Conservation (phyloP, 1,140 invertebrate genomes). For the Bemisia tabaci region DNA sequence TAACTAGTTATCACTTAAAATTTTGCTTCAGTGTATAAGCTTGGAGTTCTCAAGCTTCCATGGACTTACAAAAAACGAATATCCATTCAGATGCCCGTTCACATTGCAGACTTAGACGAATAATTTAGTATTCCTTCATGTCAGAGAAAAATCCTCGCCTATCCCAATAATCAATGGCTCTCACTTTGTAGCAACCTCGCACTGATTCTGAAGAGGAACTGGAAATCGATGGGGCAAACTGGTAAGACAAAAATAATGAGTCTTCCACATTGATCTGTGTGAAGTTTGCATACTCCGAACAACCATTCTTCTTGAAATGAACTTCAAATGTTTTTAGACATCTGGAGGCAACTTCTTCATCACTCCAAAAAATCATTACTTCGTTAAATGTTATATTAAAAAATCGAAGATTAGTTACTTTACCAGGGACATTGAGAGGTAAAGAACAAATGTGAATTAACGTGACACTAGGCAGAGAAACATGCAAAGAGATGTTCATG, state of each 20-base stretch:
- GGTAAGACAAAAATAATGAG: background rate
- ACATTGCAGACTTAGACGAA: no score
- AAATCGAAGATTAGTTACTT: background rate
- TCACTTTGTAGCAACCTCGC: slow-evolving; percentile 4
- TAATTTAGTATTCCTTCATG: no score
- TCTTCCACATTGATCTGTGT: background rate
- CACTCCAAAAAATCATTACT: slow-evolving; percentile 7
- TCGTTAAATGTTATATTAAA: slow-evolving; percentile 8
- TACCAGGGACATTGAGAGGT: background rate
- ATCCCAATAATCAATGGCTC: slow-evolving; percentile 8
- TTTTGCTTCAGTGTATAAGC: no score
- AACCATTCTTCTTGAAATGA: background rate
- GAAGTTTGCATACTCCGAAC: background rate
- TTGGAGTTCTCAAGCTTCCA: no score
- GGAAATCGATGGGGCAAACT: background rate
- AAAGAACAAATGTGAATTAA: background rate
- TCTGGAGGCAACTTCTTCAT: slow-evolving; percentile 1
- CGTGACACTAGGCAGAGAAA: background rate
- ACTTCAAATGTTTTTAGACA: slow-evolving; percentile 11
- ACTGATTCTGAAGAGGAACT: background rate
- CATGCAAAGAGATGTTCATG: background rate
- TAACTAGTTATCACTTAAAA: no score
- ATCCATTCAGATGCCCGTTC: no score
- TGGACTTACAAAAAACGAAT: no score
- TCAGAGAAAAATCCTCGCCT: slow-evolving; percentile 3